A percentile compares a stretch with the other conserved stretches of the same genome.
phyloP scores from a whole-genome alignment of 23 tunicate species.

The Trididemnum clinides region DNA sequence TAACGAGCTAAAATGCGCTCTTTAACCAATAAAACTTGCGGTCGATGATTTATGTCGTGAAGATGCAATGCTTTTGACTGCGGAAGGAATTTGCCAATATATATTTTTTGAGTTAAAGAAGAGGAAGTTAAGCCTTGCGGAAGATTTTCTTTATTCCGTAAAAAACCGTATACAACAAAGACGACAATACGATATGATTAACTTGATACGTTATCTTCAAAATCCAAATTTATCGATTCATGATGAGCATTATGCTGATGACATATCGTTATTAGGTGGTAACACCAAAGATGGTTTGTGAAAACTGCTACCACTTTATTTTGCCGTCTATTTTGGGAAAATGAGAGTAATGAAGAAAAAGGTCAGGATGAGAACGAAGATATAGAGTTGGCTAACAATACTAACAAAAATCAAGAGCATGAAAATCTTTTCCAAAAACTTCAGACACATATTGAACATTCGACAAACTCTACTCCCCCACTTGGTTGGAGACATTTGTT shows the following conservation, averaged over 20 bases:
- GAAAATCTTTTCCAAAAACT: constrained; percentile 2
- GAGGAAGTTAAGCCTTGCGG: constrained; percentile 9
- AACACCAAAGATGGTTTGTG: constrained; percentile 5
- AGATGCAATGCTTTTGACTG: constrained; percentile 15
- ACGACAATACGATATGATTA: constrained; percentile 21
- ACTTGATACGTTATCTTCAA: constrained; percentile 19
- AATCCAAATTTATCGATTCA: constrained; percentile 21
- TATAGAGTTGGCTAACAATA: constrained; percentile 1
- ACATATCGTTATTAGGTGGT: constrained; percentile 1
- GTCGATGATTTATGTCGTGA: constrained; percentile 6
- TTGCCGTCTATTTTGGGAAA: constrained; percentile 5
- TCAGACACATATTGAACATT: constrained; percentile 6
- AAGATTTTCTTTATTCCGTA: constrained; percentile 14
- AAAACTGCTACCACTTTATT: constrained; percentile 22
- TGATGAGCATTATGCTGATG: constrained; percentile 11
- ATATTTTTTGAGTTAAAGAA: neutral
- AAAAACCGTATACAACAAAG: constrained; percentile 32
- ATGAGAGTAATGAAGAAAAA: constrained; percentile 14
- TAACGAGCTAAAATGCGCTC: constrained; percentile 19
- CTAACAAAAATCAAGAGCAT: constrained; percentile 11
- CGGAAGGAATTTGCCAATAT: constrained; percentile 9
- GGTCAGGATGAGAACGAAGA: neutral
- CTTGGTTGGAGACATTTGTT: neutral
- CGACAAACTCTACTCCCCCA: neutral
- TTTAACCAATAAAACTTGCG: constrained; percentile 13